These are phyloP conservation scores for Rhinopomastus cyanomelas DNA, from an alignment of 2,113 vertebrate species.

Conservation along the genomic window DNA sequence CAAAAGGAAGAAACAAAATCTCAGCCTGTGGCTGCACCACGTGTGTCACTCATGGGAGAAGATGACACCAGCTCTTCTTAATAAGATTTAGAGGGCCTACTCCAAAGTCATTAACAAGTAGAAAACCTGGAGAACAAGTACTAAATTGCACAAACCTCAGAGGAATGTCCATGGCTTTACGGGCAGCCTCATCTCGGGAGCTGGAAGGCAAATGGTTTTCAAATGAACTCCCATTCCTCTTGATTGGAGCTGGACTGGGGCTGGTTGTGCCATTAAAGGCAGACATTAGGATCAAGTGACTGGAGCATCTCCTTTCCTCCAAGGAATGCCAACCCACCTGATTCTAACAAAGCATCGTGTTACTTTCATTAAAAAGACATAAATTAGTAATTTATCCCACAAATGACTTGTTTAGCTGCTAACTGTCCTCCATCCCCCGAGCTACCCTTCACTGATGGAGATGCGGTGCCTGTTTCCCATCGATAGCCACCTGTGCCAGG, in stretches of 20 bases:
- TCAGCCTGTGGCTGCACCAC: neutral
- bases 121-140: neutral
- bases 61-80: neutral
- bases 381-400: neutral
- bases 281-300: neutral
- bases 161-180: neutral
- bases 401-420: neutral
- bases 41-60: neutral
- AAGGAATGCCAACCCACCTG: neutral
- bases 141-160: neutral
- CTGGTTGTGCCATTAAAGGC: neutral
- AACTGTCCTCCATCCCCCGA: too few relatives aligned
- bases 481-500: accelerated
- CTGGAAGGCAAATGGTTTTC: neutral
- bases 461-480: neutral
- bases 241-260: neutral
- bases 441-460: neutral
- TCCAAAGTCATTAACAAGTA: neutral
- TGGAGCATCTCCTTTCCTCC: neutral
- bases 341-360: neutral
- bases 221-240: neutral
- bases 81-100: neutral
- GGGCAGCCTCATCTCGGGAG: neutral
- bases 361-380: neutral
- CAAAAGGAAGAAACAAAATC: neutral